phyloP scores from a whole-genome alignment of 1,140 invertebrate genomes.

The Nylanderia fulva region DNA sequence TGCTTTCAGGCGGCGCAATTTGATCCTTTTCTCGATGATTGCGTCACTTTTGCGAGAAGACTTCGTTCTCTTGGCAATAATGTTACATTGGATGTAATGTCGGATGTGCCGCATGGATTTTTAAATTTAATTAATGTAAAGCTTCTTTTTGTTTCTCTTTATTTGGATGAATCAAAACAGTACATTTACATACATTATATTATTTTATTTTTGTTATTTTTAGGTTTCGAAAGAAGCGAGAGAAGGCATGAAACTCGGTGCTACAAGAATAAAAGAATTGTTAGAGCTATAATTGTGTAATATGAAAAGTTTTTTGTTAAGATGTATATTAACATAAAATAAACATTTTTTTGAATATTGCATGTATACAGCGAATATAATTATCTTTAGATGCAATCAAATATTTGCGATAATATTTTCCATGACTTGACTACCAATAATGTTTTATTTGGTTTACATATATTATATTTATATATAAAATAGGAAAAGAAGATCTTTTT shows the following conservation, averaged over 20 bases:
- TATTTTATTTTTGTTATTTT: conserved; percentile 87
- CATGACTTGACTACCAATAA: no score
- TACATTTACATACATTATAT: background rate
- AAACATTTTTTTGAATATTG: no score
- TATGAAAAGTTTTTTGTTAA: no score
- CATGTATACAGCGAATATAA: no score
- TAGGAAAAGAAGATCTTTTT: no score
- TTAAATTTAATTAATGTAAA: no score
- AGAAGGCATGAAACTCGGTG: conserved; percentile 92
- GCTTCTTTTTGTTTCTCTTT: conserved; percentile 36
- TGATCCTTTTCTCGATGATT: conserved; percentile 98
- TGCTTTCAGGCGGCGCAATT: conserved; percentile 92
- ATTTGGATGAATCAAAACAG: background rate
- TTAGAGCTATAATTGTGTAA: conserved; percentile 83
- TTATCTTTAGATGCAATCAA: no score
- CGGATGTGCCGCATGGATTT: conserved; percentile 98
- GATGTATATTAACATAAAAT: no score
- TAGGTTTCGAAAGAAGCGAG: conserved; percentile 95
- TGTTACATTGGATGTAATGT: conserved; percentile 94
- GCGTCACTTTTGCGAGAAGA: conserved; percentile 96
- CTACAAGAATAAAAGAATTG: conserved; percentile 90
- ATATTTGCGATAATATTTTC: no score
- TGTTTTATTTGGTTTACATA: no score
- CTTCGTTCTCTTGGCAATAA: no score
- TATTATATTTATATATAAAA: no score